Base-by-base conservation (phyloP, 2,797 vertebrate species). In the Enteromius paludinosus region DNA sequence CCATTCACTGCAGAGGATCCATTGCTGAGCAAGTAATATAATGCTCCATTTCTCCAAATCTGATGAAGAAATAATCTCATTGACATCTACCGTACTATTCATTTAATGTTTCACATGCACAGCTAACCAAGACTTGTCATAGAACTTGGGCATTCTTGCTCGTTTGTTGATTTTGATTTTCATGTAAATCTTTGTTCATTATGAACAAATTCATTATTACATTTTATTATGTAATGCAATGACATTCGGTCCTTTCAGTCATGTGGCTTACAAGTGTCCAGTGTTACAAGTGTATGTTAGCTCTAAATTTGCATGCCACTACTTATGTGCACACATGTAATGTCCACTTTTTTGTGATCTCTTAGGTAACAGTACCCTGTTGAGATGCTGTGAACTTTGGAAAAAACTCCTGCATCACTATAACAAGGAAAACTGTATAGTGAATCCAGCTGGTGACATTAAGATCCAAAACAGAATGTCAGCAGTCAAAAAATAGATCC, bases 301-400 rank as follows among this genome's bases (percentile, higher is more conserved):
- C 1, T 56, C 3, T 56, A 56, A 54, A 54, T n/a, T 3, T 23
- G 4, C n/a, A 56, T 56, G 10, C 54, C 54, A 56, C 3, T 2
- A 11, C 52, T 56, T 59, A 25, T 12, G 8, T 5, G 4, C 56
- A 28, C 56, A 61, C 6, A 47, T 18, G 6, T 45, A 4, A 33
- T 6, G 4, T 43, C 30, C 38, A 0, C 10, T n/a, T 56, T 17
- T 74, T 5, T 41, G 35, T 35, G 17, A 0, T 74, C 47, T 64
- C 52, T 30, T 75, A 86, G 85, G 85, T 47, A 86, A 86, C 9
- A 38, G 11, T 61, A 20, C 75, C n/a, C 33, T 86, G 35, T 61
- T 86, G 69, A 68, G 76, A n/a, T 56, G 43, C 83, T 78, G 47
- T 59, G 18, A 14, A 8, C 75, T 86, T 33, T 86, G 85, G 85